Base-by-base conservation (phyloP, 2,888 invertebrate species). In the Ophioninae sp. region DNA sequence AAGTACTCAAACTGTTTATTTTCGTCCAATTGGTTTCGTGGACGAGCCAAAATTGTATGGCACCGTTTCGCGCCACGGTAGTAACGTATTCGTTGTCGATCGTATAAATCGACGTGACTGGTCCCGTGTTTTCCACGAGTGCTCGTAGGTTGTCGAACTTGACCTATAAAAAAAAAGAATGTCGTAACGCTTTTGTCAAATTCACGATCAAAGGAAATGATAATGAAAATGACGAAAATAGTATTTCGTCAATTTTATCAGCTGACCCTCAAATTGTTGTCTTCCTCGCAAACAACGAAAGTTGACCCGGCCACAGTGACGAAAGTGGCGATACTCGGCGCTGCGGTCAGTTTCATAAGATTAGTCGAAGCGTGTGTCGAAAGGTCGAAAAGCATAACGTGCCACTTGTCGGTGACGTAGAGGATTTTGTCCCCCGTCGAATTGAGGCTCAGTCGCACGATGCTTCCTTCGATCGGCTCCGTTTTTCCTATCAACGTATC, bases 351-450 rank as follows among this genome's bases (percentile, higher is more conserved):
- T 75, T 74, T 81, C 22, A 78, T 69, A 22, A 87, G 78, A 68
- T 59, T 41, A 2, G 61, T 73, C 30, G 82, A 79, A 13, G 92
- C 93, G 79, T 94, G 94, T 0, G 92, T 92, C 0, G 93, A 89
- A 0, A 94, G 87, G 0, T 93, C 93, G 86, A 93, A 94, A 85
- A 93, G 92, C 59, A 92, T 93, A 0, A 95, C 93, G 0, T 88
- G 87, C 0, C 94, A 94, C 0, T 93, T 93, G 20, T 93, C 92
- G 0, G 94, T 92, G 0, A 94, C 93, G 88, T 94, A 95, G 10
- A 95, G 88, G 0, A 95, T 90, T 88, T 93, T 93, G 51, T 93
- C 93, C 85, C 94, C 94, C 90, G 94, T 93, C 0, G 94, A 93
- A 0, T 94, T 94, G 83, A 95, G 93, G 75, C 93, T 93, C 1